Percentiles rank a stretch among this genome's conserved stretches.
Evolutionary conservation across 2,888 invertebrate species (phyloP).

Genomic region (Tipula vernalis): DNA sequence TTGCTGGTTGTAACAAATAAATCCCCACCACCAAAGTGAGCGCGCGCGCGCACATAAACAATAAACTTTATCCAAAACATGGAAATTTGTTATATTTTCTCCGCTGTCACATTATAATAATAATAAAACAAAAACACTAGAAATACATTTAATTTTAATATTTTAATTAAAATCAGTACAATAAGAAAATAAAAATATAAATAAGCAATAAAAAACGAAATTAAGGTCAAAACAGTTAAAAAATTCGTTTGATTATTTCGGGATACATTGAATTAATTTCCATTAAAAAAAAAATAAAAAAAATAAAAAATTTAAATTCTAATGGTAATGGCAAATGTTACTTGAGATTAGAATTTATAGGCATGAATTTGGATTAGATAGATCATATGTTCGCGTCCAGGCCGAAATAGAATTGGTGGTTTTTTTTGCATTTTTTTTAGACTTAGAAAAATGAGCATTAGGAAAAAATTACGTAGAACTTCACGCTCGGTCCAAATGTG

Average conservation of each 20-base stretch:
- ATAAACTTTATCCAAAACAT: not conserved
- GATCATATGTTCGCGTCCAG: too few species aligned
- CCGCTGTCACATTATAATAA: not conserved
- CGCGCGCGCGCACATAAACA: not conserved
- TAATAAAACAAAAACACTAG: not conserved
- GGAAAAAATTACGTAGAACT: too few species aligned
- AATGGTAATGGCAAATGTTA: not conserved
- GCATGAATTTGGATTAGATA: too few species aligned
- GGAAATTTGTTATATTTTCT: not conserved
- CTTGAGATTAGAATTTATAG: not conserved
- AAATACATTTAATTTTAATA: not conserved
- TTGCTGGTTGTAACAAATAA: too few species aligned
- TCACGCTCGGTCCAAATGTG: too few species aligned
- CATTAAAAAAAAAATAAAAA: not conserved
- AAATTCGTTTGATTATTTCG: not conserved
- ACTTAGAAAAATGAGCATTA: too few species aligned
- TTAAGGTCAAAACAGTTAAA: constrained; percentile 4
- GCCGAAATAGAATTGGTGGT: too few species aligned
- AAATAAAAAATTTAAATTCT: not conserved
- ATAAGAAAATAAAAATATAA: not conserved
- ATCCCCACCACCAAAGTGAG: too few species aligned
- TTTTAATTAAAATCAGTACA: not conserved
- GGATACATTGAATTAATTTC: not conserved
- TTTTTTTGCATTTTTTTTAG: too few species aligned
- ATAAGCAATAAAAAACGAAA: not conserved